A percentile compares a stretch with the other conserved stretches of the same genome.
These are phyloP conservation scores for Drosophila bifasciata DNA, from an alignment of 1,140 invertebrate species.

Conservation along the genomic window DNA sequence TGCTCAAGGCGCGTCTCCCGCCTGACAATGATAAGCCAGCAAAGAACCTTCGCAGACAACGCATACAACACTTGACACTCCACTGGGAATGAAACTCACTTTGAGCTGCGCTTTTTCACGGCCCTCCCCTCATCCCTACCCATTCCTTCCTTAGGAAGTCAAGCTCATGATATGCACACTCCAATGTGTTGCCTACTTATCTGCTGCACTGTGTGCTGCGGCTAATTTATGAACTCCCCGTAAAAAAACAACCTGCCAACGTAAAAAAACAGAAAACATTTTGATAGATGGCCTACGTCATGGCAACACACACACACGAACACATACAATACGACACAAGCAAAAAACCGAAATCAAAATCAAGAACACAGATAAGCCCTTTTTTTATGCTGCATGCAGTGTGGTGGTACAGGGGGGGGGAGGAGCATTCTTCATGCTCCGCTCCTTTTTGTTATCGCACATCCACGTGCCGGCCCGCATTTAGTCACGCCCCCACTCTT, in stretches of 20 bases:
- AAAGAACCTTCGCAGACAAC: slow-evolving; percentile 10
- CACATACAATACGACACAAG: not conserved
- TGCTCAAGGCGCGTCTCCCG: slow-evolving; percentile 56
- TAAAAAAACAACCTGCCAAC: not conserved
- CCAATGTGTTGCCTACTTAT: slow-evolving; percentile 47
- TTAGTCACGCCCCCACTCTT: slow-evolving; percentile 31
- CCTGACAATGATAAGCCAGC: slow-evolving; percentile 51
- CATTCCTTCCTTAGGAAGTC: no score
- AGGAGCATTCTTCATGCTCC: slow-evolving; percentile 17
- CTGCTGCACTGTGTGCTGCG: slow-evolving; percentile 29
- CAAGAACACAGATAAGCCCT: slow-evolving; percentile 47
- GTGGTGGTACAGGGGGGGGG: no score
- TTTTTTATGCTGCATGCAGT: slow-evolving; percentile 8
- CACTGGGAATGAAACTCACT: not conserved
- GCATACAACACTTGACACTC: no score
- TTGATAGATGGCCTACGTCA: slow-evolving; percentile 38
- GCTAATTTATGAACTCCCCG: slow-evolving; percentile 48
- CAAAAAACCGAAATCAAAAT: slow-evolving; percentile 36
- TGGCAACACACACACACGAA: not conserved
- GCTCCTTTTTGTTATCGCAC: slow-evolving; percentile 31
- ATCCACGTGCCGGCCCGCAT: slow-evolving; percentile 51
- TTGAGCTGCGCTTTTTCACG: slow-evolving; percentile 51
- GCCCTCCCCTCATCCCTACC: not conserved
- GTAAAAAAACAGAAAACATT: slow-evolving; percentile 25
- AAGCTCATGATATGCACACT: slow-evolving; percentile 16